Base-by-base conservation (phyloP, 2,888 invertebrate genomes). In the Cheilosia vernalis region DNA sequence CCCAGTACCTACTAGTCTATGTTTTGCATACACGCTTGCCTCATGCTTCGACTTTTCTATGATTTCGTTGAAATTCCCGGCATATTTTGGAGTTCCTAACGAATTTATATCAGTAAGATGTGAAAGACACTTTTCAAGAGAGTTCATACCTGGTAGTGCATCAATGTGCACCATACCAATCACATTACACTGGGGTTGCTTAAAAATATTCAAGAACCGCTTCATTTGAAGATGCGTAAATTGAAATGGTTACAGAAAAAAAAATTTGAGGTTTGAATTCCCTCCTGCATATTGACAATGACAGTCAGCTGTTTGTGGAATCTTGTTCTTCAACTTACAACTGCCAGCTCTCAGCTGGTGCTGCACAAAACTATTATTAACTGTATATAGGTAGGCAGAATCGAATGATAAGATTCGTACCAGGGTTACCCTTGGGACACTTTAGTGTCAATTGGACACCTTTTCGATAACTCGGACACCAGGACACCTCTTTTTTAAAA, bases 81-180 rank as follows among this genome's bases (percentile, higher is more conserved):
- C 88, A 90, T 94, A 94, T 55, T 91, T 91, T 5, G 96, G 95
- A 0, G 95, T 94, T 19, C 95, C 95, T 91, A 27, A 1, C 56
- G 63, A 13, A 17, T 37, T 40, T 51, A 5, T 40, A 55, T 6
- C 49, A n/a, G 13, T 47, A 30, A 49, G n/a, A 33, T 2, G 9
- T 37, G 10, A 73, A 30, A 3, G n/a, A 42, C 2, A 6, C 7
- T 60, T 33, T 40, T n/a, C 37, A 44, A 55, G 53, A 40, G 37
- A 60, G 49, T 67, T 49, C 44, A 33, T 92, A 95, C 96, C 96
- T 92, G 96, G 96, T 78, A 95, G 91, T 55, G 95, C 94, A 87
- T 92, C 93, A 2, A 95, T 93, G 89, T 96, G 96, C 70, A 96
- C 93, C 96, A 96, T 96, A 69, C 95, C 96, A 88, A 96, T 94